Conservation (phyloP, 1,140 invertebrate species). For the Physella acuta region DNA sequence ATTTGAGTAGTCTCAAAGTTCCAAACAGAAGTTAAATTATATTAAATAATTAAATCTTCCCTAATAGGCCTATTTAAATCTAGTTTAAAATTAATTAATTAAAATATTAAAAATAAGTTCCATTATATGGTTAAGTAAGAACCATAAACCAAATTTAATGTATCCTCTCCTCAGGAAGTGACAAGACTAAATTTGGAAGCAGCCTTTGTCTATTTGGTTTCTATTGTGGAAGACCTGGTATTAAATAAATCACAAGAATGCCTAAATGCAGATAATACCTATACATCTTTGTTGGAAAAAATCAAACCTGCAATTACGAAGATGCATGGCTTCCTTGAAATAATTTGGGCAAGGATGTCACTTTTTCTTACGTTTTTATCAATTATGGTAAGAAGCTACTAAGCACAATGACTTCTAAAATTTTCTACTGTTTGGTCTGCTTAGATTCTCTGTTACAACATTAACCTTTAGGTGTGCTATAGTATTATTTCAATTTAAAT, state of each 20-base stretch:
- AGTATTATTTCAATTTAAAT: too few species aligned
- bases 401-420: background rate
- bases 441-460: too few species aligned
- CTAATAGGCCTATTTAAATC: too few species aligned
- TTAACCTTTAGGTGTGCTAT: too few species aligned
- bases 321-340: conserved; percentile 49
- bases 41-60: too few species aligned
- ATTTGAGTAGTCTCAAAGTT: too few species aligned
- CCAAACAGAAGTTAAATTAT: too few species aligned
- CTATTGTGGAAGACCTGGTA: conserved; percentile 48
- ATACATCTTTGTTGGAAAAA: conserved; percentile 44
- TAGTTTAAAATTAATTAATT: too few species aligned
- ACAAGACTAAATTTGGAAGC: conserved; percentile 87
- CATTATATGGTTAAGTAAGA: too few species aligned
- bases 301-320: conserved; percentile 49
- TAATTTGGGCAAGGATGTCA: conserved; percentile 63
- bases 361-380: conserved; percentile 85
- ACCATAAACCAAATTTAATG: too few species aligned
- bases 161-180: conserved; percentile 66
- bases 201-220: conserved; percentile 77
- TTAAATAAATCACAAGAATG: conserved; percentile 31
- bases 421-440: background rate
- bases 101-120: too few species aligned
- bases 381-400: conserved; percentile 64
- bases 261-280: too few species aligned